phyloP scores from a whole-genome alignment of 2,888 invertebrate species.

The Caenorhabditis sp. region DNA sequence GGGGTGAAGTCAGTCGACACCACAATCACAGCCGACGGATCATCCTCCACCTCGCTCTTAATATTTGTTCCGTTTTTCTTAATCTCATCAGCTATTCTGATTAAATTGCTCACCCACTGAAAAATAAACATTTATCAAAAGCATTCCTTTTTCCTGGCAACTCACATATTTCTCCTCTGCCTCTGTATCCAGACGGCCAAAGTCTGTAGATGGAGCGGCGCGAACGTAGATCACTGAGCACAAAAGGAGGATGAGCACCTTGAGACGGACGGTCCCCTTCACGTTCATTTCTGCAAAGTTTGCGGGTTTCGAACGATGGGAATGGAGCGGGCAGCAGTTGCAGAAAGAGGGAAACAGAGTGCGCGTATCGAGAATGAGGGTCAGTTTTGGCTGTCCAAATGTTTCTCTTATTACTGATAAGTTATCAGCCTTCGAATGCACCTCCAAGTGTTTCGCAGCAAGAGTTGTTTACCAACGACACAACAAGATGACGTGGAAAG shows the following conservation, averaged over 20 bases:
- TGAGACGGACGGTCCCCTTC: constrained; percentile 23
- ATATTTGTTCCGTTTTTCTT: neutral
- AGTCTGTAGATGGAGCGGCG: neutral
- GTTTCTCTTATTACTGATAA: neutral
- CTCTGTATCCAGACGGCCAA: neutral
- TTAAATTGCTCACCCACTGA: constrained; percentile 24
- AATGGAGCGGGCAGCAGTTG: neutral
- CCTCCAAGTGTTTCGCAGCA: neutral
- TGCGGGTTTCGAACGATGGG: neutral
- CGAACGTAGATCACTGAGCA: neutral
- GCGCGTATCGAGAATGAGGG: neutral
- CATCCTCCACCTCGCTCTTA: neutral
- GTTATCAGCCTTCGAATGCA: neutral
- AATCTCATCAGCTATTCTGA: neutral
- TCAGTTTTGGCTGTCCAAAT: constrained; percentile 25
- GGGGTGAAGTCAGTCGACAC: neutral
- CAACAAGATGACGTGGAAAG: neutral
- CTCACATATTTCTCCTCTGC: constrained; percentile 21
- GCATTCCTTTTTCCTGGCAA: neutral
- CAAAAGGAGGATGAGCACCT: neutral
- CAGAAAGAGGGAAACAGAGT: neutral
- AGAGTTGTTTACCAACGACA: neutral
- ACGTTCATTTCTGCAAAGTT: constrained; percentile 19
- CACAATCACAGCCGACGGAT: neutral
- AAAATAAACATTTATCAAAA: neutral